Conservation (phyloP, 2,113 vertebrate genomes). For the Cyanistes caeruleus region DNA sequence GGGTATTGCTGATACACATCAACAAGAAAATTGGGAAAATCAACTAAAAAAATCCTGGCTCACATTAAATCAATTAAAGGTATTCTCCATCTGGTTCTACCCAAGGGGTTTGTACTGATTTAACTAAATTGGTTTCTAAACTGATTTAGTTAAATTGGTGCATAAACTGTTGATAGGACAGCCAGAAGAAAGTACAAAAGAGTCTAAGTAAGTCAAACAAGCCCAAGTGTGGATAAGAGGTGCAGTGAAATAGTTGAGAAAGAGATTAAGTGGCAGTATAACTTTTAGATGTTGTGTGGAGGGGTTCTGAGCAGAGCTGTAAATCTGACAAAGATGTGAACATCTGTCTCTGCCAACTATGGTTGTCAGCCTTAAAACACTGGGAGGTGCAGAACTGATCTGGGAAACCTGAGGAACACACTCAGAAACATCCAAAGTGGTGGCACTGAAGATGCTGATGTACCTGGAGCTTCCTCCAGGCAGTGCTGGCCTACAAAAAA, state of each 20-base stretch:
- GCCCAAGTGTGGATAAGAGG: neutral
- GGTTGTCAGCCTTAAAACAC: neutral
- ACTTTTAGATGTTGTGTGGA: neutral
- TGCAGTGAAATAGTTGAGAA: neutral
- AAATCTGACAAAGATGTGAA: neutral
- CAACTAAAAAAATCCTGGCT: neutral
- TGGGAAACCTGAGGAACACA: neutral
- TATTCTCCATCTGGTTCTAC: conserved; percentile 41
- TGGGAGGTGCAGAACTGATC: neutral
- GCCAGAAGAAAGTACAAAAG: conserved; percentile 10
- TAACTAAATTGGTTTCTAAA: conserved; percentile 57
- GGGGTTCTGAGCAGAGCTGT: neutral
- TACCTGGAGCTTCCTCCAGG: neutral
- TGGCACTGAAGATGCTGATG: neutral
- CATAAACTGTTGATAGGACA: neutral
- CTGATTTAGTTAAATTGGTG: conserved; percentile 40
- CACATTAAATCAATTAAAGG: conserved; percentile 42
- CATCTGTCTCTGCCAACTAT: neutral
- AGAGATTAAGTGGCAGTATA: neutral
- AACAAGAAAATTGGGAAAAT: conserved; percentile 28
- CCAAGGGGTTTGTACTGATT: conserved; percentile 41
- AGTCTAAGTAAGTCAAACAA: conserved; percentile 13
- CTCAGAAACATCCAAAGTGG: neutral
- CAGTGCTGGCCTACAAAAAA: neutral
- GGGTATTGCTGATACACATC: neutral